A percentile compares a stretch with the other conserved stretches of the same genome.
phyloP scores from a whole-genome alignment of 2,113 vertebrate species.

The Lampris incognitus region DNA sequence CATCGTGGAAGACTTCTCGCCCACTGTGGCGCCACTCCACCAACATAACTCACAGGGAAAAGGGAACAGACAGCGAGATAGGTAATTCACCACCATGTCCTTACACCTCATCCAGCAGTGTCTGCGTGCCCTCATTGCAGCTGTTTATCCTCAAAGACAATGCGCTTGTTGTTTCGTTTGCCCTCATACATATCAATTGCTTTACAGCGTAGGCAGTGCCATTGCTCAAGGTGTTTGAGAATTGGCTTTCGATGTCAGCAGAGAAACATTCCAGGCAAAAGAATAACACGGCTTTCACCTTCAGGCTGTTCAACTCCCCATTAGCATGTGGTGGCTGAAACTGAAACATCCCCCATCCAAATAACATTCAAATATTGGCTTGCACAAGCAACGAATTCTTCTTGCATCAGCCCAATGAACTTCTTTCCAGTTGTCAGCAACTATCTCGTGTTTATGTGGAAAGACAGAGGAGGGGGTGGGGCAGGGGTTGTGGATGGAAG shows the following conservation, averaged over 20 bases:
- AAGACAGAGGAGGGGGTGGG: conserved; percentile 4
- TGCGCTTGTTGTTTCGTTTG: conserved; percentile 55
- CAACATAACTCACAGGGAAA: conserved; percentile 52
- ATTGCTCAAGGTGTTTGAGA: conserved; percentile 76
- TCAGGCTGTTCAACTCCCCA: conserved; percentile 45
- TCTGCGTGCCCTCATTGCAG: conserved; percentile 17
- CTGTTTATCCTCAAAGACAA: conserved; percentile 72
- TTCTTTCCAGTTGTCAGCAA: conserved; percentile 74
- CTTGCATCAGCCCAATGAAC: conserved; percentile 73
- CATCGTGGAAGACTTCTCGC: conserved; percentile 44
- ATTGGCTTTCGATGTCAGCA: conserved; percentile 79
- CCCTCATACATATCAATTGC: conserved; percentile 80
- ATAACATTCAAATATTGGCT: conserved; percentile 68
- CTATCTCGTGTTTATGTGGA: conserved; percentile 59
- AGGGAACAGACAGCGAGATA: conserved; percentile 36
- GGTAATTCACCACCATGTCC: conserved; percentile 60
- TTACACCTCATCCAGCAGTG: conserved; percentile 53
- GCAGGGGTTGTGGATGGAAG: conserved; percentile 30
- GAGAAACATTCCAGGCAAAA: conserved; percentile 64
- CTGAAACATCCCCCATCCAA: conserved; percentile 55
- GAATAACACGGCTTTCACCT: conserved; percentile 65
- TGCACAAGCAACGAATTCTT: conserved; percentile 67
- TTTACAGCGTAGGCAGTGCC: conserved; percentile 67
- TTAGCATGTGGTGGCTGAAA: conserved; percentile 54
- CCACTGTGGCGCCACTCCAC: conserved; percentile 45